Evolutionary conservation across 2,888 invertebrate species (phyloP).

Genomic region (Heliconius hortense): DNA sequence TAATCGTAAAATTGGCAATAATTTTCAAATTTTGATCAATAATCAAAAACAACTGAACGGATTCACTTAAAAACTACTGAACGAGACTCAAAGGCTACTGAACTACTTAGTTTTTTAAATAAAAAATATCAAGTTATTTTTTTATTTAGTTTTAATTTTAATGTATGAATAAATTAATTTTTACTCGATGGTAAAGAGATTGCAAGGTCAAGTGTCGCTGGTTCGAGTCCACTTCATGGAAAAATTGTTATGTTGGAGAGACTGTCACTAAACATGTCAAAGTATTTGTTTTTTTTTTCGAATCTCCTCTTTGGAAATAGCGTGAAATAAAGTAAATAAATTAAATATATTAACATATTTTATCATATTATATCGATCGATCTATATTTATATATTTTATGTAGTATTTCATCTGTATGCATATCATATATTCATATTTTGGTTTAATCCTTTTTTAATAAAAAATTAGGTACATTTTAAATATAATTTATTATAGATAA

Average conservation of each 20-base stretch:
- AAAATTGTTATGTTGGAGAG: not conserved
- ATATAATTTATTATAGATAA: too few species aligned
- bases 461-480: too few species aligned
- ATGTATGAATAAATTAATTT: not conserved
- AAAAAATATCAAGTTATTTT: too few species aligned
- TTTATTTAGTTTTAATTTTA: not conserved
- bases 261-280: not conserved
- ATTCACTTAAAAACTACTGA: constrained; percentile 40
- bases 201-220: not conserved
- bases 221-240: constrained; percentile 14
- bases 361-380: too few species aligned
- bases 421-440: too few species aligned
- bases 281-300: not conserved
- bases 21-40: not conserved
- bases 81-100: constrained; percentile 20
- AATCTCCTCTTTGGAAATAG: constrained; percentile 1
- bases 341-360: too few species aligned
- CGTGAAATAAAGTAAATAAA: not conserved
- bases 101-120: constrained; percentile 2
- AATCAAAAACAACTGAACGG: constrained; percentile 38
- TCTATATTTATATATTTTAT: not conserved
- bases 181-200: not conserved
- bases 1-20: constrained; percentile 4
- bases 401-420: not conserved
- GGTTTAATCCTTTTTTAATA: too few species aligned